Base-by-base conservation (phyloP, 2,888 invertebrate species). In the Drosophila sordidula region DNA sequence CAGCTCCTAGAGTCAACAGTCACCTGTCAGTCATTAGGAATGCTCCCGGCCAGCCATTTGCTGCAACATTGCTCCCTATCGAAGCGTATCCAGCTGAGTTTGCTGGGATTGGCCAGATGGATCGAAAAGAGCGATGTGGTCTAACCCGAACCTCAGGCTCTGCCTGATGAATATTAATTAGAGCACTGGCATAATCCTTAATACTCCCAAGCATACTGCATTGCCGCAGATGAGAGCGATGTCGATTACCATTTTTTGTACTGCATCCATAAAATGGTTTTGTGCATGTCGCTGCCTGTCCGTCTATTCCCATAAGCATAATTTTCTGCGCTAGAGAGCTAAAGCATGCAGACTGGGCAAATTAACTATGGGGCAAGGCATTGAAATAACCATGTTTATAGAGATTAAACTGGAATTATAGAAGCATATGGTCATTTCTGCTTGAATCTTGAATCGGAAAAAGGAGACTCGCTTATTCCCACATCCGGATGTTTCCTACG, bases 21-120 rank as follows among this genome's bases (percentile, higher is more conserved):
- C 42, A 26, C 26, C 29, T 49, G 51, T 29, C 44, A 29, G 22
- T 46, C 57, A 70, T 64, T 64, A 47, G 14, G 25, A 38, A 8
- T 14, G 12, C 42, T 18, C 4, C 8, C 1, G 29, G 57, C 44
- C 14, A 3, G 8, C 41, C 18, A 36, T 12, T 49, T 39, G 32
- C 16, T 29, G 44, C 49, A 42, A 6, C 34, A 26, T 18, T 26
- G 16, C 12, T 14, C 36, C 5, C 8, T n/a, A 25, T 38, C 12
- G 32, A 11, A 14, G 45, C 39, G 26, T 8, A 29, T 29, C 9
- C 4, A 12, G 12, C 4, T 16, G 12, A 3, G 14, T 9, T 18
- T n/a, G 8, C 18, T 25, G 11, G 16, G 46, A 59, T 52, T 47
- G 38, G 14, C 45, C 29, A 45, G 45, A 45, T 14, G 32, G 22